Evolutionary conservation across 2,888 invertebrate species (phyloP), one percentile per base, ranked within the genome.

Genomic region (Callinectes sapidus): DNA sequence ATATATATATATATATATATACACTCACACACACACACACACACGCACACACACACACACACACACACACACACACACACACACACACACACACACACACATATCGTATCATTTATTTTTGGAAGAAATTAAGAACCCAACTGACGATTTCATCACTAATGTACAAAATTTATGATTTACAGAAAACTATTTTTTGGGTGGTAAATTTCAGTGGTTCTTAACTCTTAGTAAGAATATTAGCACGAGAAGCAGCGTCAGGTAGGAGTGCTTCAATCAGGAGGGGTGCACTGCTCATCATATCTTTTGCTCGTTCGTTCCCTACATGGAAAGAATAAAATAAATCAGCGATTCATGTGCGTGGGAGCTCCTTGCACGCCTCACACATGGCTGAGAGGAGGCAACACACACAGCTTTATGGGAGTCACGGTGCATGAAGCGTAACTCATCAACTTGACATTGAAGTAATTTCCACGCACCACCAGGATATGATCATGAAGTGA

Each of bases 1-100:
- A 88, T 88, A 88, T 88, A 88, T 88, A 88, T 88, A 88, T 88
- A 88, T 88, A 55, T 55, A 88, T 88, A 88, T 88, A 48, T 55
- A 55, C 55, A 42, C 55, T 23, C 23, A 48, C 54, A 87, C 54
- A 87, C 54, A 48, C 2, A 88, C n/a, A 54, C 10, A 54, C n/a
- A 88, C 55, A 88, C 55, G 55, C 55, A 88, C 55, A 88, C 55
- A 88, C 55, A 88, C 55, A 88, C 55, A 88, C 55, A 88, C 55
- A 88, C 55, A 88, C 55, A 88, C 55, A 88, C 55, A 88, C 55
- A 88, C 55, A 88, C 55, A 88, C 55, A 88, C 55, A 54, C 28
- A 88, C 55, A 88, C 55, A 42, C 28, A 54, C 55, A 42, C 55
- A 42, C 23, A 48, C 54, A 87, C 54, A 87, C 54, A 54, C 8